Conservation (phyloP, 2,888 invertebrate genomes). For the Morpho helenor region DNA sequence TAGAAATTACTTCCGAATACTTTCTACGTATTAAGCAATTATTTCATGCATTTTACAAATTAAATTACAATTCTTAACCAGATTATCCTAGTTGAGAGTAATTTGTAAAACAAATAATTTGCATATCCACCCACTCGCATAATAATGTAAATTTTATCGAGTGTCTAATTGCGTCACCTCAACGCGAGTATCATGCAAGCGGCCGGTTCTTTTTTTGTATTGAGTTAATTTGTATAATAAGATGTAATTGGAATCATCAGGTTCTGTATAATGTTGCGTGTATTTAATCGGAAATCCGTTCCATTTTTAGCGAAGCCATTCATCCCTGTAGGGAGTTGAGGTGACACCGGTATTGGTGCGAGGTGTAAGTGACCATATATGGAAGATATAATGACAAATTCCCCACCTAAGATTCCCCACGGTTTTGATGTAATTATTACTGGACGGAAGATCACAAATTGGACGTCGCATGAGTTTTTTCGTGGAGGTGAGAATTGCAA, state of each 20-base stretch:
- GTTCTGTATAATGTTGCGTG: slow-evolving; percentile 17
- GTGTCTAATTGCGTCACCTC: slow-evolving; percentile 23
- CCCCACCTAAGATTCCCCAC: slow-evolving; percentile 22
- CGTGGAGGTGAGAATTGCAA: slow-evolving; percentile 1
- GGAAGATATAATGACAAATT: slow-evolving; percentile 32
- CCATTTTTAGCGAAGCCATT: slow-evolving; percentile 28
- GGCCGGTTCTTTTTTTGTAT: slow-evolving; percentile 20
- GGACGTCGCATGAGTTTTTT: slow-evolving; percentile 8
- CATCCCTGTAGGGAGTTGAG: slow-evolving; percentile 29
- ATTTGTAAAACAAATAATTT: slow-evolving; percentile 27
- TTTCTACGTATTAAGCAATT: neutral
- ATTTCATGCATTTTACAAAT: slow-evolving; percentile 20
- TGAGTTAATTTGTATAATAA: slow-evolving; percentile 31
- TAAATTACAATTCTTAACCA: slow-evolving; percentile 24
- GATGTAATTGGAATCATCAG: slow-evolving; percentile 28
- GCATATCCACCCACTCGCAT: slow-evolving; percentile 25
- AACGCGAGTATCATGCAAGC: slow-evolving; percentile 12
- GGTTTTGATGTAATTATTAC: slow-evolving; percentile 31
- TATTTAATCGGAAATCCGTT: slow-evolving; percentile 27
- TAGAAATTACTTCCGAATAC: neutral
- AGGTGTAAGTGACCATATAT: slow-evolving; percentile 26
- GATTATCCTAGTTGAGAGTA: slow-evolving; percentile 23
- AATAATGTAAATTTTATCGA: slow-evolving; percentile 25
- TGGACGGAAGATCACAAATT: slow-evolving; percentile 11
- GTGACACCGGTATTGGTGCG: slow-evolving; percentile 21